Conservation (phyloP, 2,797 vertebrate genomes). For the Orestias chungarensis region DNA sequence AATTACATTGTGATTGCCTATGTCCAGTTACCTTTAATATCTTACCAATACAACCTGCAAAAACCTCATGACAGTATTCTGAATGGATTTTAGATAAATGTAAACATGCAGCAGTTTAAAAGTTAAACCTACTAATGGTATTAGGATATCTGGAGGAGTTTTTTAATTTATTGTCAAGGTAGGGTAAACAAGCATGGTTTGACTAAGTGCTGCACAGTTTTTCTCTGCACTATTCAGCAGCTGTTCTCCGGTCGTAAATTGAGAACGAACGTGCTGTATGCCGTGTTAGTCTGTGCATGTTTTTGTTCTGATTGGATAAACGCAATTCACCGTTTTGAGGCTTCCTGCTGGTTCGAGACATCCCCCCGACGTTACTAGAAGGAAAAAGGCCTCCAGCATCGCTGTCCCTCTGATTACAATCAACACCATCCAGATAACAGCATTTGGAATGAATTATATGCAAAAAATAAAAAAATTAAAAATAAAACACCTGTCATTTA, state of each 20-base stretch:
- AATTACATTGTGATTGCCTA: neutral
- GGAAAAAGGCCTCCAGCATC: constrained; percentile 66
- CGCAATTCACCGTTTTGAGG: constrained; percentile 51
- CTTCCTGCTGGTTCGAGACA: constrained; percentile 71
- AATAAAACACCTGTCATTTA: constrained; percentile 70
- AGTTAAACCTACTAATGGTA: constrained; percentile 8
- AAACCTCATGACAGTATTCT: neutral
- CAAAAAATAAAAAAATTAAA: too few species aligned
- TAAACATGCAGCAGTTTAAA: constrained; percentile 10
- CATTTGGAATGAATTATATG: constrained; percentile 63
- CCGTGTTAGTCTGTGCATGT: constrained; percentile 62
- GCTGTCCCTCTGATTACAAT: constrained; percentile 79
- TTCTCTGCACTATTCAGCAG: constrained; percentile 63
- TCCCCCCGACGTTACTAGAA: constrained; percentile 68
- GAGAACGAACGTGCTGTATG: constrained; percentile 51
- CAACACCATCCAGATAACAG: constrained; percentile 71
- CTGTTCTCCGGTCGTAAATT: constrained; percentile 70
- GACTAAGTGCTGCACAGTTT: constrained; percentile 40
- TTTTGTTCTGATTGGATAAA: constrained; percentile 69
- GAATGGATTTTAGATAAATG: constrained; percentile 14
- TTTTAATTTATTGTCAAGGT: constrained; percentile 54
- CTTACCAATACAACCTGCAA: neutral
- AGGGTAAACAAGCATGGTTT: constrained; percentile 61
- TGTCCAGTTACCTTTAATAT: neutral
- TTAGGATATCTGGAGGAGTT: constrained; percentile 42